Percentiles rank a stretch among this genome's conserved stretches.
These are phyloP conservation scores for Chesias legatella DNA, from an alignment of 2,888 invertebrate species.

Conservation along the genomic window DNA sequence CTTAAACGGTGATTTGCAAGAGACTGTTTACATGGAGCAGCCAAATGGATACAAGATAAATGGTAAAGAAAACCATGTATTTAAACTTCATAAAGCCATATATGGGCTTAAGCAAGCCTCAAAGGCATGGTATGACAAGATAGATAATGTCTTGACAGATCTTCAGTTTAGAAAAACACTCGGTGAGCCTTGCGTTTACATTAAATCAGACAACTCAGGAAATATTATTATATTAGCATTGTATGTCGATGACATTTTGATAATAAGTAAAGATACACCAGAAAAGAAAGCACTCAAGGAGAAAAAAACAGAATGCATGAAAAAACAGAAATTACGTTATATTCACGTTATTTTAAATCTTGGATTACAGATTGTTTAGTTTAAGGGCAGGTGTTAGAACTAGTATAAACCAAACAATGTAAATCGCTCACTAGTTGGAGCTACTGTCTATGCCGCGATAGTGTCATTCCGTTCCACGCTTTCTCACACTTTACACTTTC, in stretches of 20 bases:
- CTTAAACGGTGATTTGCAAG: constrained; percentile 1
- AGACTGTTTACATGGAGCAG: constrained; percentile 4
- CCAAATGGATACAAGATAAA: not conserved
- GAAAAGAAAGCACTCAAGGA: constrained; percentile 10
- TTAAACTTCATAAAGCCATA: constrained; percentile 1
- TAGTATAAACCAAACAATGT: too few species aligned
- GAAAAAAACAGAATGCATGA: constrained; percentile 18
- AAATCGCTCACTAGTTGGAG: too few species aligned
- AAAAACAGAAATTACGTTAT: constrained; percentile 16
- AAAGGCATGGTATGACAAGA: constrained; percentile 3
- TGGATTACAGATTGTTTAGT: too few species aligned
- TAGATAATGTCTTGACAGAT: not conserved
- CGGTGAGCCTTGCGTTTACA: constrained; percentile 4
- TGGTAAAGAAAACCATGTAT: not conserved
- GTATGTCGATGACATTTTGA: constrained; percentile 23
- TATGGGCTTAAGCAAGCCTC: constrained; percentile 4
- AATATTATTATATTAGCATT: constrained; percentile 4
- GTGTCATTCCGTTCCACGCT: too few species aligned
- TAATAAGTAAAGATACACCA: constrained; percentile 7
- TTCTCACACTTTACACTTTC: not conserved
- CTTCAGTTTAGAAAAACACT: not conserved
- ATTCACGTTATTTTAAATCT: too few species aligned
- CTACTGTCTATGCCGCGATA: too few species aligned
- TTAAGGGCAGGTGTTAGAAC: too few species aligned
- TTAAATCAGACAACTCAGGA: not conserved